Evolutionary conservation across 2,113 vertebrate genomes (phyloP).

Genomic region (Bettongia penicillata): DNA sequence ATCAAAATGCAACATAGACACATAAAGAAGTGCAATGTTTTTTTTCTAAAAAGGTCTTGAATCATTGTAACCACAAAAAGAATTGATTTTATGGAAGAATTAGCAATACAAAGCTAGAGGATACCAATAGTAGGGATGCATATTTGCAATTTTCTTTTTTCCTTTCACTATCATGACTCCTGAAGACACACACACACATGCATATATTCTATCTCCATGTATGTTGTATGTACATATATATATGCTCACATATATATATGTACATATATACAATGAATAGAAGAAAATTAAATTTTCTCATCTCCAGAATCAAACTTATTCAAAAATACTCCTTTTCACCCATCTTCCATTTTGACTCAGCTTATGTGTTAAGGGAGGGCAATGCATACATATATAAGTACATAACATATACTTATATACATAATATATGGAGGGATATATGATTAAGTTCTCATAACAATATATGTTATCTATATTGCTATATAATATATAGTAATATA

Average conservation of each 20-base stretch:
- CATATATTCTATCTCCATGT: neutral
- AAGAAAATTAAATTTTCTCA: neutral
- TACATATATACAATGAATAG: neutral
- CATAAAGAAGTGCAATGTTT: constrained; percentile 4
- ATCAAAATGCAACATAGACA: neutral
- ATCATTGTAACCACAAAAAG: constrained; percentile 74
- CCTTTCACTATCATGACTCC: constrained; percentile 69
- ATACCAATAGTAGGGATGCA: constrained; percentile 55
- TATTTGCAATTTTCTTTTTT: constrained; percentile 48
- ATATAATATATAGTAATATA: neutral
- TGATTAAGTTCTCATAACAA: neutral
- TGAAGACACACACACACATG: constrained; percentile 43
- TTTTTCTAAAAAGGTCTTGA: constrained; percentile 63
- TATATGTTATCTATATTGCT: neutral
- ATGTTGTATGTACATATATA: too few species aligned
- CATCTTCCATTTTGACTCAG: neutral
- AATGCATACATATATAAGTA: neutral
- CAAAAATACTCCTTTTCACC: neutral
- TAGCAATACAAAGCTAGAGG: constrained; percentile 54
- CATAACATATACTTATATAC: neutral
- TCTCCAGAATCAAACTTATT: neutral
- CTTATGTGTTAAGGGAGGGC: neutral
- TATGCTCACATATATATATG: neutral
- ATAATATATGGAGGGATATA: neutral
- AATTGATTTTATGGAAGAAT: constrained; percentile 70